Base-by-base conservation (phyloP, 2,888 invertebrate species). In the Phania funesta region DNA sequence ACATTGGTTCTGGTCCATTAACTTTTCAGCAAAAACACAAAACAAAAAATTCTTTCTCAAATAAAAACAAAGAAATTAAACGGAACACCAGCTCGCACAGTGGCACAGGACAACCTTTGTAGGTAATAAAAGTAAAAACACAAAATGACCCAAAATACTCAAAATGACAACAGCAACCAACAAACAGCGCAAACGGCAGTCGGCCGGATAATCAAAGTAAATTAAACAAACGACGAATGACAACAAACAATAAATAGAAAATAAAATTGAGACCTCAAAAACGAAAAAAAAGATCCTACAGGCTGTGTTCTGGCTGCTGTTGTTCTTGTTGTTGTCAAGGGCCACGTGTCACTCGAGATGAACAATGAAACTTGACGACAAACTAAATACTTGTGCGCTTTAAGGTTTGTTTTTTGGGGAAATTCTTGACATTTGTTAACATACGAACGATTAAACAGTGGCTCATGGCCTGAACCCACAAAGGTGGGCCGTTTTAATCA, bases 141-240 rank as follows among this genome's bases (percentile, higher is more conserved):
- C 50, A 60, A 50, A 67, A 58, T 50, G 7, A 44, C 16, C 22
- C 38, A 50, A 26, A 64, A 29, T 26, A 16, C 26, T 38, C 11
- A 32, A 60, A 22, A 54, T 4, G 22, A 26, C 38, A 35, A 62
- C 16, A 2, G 8, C 16, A 32, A 13, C 35, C 18, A 11, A 35
- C 35, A 9, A 38, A 29, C 26, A 38, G 29, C 20, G 52, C 58
- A 48, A 46, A 20, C 3, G 50, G 68, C 71, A 65, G 60, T 73
- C 56, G 35, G 52, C 82, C 78, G 82, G 82, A 82, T 78, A 82
- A 82, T 78, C 78, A 75, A 75, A 46, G 70, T 75, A 82, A 78
- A 82, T 46, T 65, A 52, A 32, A 82, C 82, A 74, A 74, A 78
- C 77, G 68, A 81, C 77, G 70, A 82, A 78, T 70, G 74, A 82